phyloP scores from a whole-genome alignment of 2,797 vertebrate species.

The Pitangus sulphuratus region DNA sequence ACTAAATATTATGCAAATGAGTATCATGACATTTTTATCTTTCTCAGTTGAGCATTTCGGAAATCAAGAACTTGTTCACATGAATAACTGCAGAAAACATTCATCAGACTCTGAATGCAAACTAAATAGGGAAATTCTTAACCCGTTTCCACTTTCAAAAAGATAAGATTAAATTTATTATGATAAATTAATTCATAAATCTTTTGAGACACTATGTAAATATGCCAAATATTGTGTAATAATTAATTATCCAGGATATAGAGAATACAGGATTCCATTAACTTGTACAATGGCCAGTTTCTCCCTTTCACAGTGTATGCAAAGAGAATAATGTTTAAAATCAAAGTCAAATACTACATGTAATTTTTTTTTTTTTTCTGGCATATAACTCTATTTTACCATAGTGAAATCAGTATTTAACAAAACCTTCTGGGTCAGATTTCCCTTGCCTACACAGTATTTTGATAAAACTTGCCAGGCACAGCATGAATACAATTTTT shows the following conservation, averaged over 20 bases:
- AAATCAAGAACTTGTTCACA: conserved; percentile 44
- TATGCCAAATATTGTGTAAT: not conserved
- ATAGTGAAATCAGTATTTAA: not conserved
- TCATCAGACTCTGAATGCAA: conserved; percentile 18
- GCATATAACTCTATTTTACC: not conserved
- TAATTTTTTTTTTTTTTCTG: not conserved
- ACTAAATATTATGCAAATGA: conserved; percentile 32
- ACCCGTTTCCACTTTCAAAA: not conserved
- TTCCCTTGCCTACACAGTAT: not conserved
- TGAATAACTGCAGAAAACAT: conserved; percentile 29
- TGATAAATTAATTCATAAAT: not conserved
- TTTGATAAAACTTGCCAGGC: not conserved
- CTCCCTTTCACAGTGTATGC: not conserved
- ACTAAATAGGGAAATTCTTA: conserved; percentile 8
- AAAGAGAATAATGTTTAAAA: not conserved
- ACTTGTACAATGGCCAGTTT: not conserved
- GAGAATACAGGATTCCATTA: not conserved
- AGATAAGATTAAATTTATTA: not conserved
- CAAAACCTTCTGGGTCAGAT: not conserved
- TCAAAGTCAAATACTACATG: not conserved
- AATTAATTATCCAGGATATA: not conserved
- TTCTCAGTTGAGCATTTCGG: not conserved
- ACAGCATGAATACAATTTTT: not conserved
- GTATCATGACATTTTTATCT: conserved; percentile 36
- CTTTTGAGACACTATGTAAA: not conserved